Conservation (phyloP, 2,113 vertebrate genomes). For the Ammospiza caudacuta region DNA sequence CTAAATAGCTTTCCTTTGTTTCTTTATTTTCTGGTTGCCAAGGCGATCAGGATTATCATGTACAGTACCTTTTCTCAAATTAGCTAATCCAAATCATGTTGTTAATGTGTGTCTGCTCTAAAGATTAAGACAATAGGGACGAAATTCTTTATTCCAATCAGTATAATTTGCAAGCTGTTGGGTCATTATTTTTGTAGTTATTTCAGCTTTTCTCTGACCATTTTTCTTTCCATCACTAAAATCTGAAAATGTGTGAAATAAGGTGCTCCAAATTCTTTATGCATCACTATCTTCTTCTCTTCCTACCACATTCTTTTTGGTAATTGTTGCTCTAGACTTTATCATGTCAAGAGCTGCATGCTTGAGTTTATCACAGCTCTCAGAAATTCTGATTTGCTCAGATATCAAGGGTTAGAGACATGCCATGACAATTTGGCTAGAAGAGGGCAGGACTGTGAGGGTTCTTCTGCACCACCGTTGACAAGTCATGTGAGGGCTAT, state of each 20-base stretch:
- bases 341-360: background rate
- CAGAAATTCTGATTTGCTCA: background rate
- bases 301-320: background rate
- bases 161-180: background rate
- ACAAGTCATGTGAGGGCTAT: background rate
- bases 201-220: background rate
- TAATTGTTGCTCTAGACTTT: background rate
- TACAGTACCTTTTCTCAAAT: slow-evolving; percentile 27
- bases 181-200: background rate
- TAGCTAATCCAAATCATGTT: slow-evolving; percentile 46
- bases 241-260: background rate
- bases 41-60: slow-evolving; percentile 8
- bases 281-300: background rate
- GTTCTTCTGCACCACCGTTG: background rate
- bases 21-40: slow-evolving; percentile 43
- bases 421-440: background rate
- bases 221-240: background rate
- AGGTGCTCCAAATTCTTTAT: background rate
- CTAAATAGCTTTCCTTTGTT: slow-evolving; percentile 33
- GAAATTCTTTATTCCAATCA: background rate
- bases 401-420: background rate
- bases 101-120: background rate
- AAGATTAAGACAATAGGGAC: slow-evolving; percentile 14
- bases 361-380: background rate
- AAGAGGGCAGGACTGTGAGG: background rate